Evolutionary conservation across 2,888 invertebrate species (phyloP).

Genomic region (Pristionchus exspectatus): DNA sequence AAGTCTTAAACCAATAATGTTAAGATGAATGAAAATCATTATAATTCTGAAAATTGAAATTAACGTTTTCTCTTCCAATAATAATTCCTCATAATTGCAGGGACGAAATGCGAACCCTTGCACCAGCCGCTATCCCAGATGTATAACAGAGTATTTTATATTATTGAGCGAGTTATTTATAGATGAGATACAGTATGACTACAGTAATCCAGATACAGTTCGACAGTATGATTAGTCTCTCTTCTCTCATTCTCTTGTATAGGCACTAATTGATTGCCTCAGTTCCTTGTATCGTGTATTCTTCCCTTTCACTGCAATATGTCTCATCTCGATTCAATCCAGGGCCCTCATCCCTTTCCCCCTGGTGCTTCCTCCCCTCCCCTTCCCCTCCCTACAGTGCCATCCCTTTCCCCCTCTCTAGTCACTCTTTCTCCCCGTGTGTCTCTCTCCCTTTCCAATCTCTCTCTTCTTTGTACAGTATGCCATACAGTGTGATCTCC

Average conservation of each 20-base stretch:
- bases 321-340: constrained; percentile 41
- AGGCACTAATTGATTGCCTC: constrained; percentile 14
- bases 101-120: background rate
- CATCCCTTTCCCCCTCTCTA: constrained; percentile 44
- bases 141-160: constrained; percentile 19
- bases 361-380: constrained; percentile 24
- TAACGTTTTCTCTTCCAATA: background rate
- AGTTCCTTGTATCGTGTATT: constrained; percentile 27
- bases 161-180: constrained; percentile 18
- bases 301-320: constrained; percentile 48
- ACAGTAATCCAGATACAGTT: constrained; percentile 20
- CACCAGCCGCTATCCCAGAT: background rate
- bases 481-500: constrained; percentile 52
- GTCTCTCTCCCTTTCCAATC: background rate
- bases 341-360: constrained; percentile 30
- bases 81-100: background rate
- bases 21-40: background rate
- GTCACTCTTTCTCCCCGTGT: constrained; percentile 43
- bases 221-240: constrained; percentile 32
- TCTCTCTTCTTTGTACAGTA: constrained; percentile 23
- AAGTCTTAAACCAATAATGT: background rate
- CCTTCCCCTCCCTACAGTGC: constrained; percentile 20
- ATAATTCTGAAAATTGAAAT: background rate
- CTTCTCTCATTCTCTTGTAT: background rate
- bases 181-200: constrained; percentile 39